Evolutionary conservation across 1,140 invertebrate species (phyloP).

Genomic region (Camponotus pennsylvanicus): DNA sequence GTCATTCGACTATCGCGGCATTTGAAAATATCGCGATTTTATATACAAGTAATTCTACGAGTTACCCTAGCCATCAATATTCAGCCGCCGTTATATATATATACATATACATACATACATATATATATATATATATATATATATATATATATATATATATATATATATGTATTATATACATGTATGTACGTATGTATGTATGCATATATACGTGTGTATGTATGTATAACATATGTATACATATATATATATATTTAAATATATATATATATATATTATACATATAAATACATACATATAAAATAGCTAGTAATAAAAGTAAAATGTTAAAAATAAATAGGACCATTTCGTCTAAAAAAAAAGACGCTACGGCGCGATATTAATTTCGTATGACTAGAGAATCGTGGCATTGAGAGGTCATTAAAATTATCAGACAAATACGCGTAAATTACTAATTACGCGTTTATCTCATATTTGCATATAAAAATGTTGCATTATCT

Average conservation of each 20-base stretch:
- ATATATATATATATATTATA: constrained; percentile 5
- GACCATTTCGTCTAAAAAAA: constrained; percentile 33
- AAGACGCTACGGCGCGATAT: constrained; percentile 68
- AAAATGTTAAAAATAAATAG: constrained; percentile 66
- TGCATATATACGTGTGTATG: not conserved
- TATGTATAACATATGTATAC: not conserved
- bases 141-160: not conserved
- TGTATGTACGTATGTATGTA: constrained; percentile 15
- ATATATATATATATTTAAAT: constrained; percentile 6
- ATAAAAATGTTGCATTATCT: constrained; percentile 26
- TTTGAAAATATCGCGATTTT: constrained; percentile 41
- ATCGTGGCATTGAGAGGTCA: constrained; percentile 70
- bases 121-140: not conserved
- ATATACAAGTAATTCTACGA: constrained; percentile 40
- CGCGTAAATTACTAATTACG: constrained; percentile 11
- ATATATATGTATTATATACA: too few relatives aligned
- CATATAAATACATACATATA: constrained; percentile 24
- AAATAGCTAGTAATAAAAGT: constrained; percentile 59
- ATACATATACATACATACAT: not conserved
- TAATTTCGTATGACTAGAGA: constrained; percentile 77
- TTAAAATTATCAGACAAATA: constrained; percentile 33
- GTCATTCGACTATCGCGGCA: not conserved
- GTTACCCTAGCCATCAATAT: constrained; percentile 50
- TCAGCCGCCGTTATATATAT: constrained; percentile 55
- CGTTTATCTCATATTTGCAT: constrained; percentile 6